These are phyloP conservation scores for Listrodromus nycthemerus DNA, from an alignment of 2,888 invertebrate species.

Conservation along the genomic window DNA sequence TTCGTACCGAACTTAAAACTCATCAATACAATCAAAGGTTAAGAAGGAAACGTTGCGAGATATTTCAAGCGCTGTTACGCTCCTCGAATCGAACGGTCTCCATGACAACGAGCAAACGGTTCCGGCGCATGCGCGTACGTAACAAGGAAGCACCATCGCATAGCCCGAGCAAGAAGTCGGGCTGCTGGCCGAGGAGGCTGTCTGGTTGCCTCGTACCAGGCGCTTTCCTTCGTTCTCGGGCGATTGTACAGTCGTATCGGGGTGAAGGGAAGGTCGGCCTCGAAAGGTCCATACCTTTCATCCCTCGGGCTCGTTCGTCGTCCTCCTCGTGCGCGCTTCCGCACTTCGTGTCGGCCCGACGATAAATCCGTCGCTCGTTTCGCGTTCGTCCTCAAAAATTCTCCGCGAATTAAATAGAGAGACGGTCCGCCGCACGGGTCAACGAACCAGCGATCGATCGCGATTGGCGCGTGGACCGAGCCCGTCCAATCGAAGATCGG, in stretches of 20 bases:
- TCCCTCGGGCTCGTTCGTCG: not conserved
- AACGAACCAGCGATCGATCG: conserved; percentile 74
- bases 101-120: conserved; percentile 35
- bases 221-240: conserved; percentile 21
- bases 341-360: not conserved
- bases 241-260: not conserved
- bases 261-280: not conserved
- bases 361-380: not conserved
- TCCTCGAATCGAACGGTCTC: conserved; percentile 9
- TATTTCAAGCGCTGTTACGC: not conserved
- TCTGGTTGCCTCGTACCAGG: conserved; percentile 16
- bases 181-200: not conserved
- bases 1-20: not conserved
- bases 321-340: not conserved
- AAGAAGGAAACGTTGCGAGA: not conserved
- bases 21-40: not conserved
- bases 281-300: conserved; percentile 5
- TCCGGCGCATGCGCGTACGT: conserved; percentile 48
- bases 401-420: conserved; percentile 14
- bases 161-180: conserved; percentile 7
- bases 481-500: conserved; percentile 67
- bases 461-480: conserved; percentile 68
- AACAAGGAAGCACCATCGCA: not conserved
- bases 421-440: conserved; percentile 64
- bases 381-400: not conserved